Evolutionary conservation across 2,888 invertebrate genomes (phyloP).

Genomic region (Phortica okadai): DNA sequence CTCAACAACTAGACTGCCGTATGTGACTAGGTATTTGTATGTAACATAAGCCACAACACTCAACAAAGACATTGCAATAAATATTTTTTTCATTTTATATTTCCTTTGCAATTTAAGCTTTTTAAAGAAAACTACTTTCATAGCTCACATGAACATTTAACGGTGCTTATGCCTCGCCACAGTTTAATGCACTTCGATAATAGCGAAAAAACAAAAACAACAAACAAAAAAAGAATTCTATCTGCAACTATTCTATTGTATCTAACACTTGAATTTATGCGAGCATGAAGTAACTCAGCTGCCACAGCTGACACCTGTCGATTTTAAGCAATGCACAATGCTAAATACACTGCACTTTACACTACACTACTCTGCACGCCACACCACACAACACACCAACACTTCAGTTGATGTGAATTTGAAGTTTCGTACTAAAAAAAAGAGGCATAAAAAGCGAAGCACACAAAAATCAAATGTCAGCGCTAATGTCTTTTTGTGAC

Average conservation of each 20-base stretch:
- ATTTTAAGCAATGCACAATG: conserved; percentile 6
- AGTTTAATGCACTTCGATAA: not conserved
- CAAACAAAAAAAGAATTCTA: not conserved
- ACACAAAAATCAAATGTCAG: not conserved
- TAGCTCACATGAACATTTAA: not conserved
- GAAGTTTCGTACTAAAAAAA: too few relatives aligned
- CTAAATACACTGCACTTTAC: conserved; percentile 10
- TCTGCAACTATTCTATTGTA: not conserved
- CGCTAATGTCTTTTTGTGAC: not conserved
- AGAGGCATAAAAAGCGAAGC: too few relatives aligned
- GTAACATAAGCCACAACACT: too few relatives aligned
- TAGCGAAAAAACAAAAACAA: not conserved
- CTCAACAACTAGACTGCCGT: too few relatives aligned
- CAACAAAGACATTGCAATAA: too few relatives aligned
- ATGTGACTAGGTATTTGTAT: too few relatives aligned
- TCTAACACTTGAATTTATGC: conserved; percentile 11
- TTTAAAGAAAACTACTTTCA: too few relatives aligned
- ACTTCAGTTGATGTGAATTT: not conserved
- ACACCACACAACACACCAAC: not conserved
- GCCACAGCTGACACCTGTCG: conserved; percentile 24
- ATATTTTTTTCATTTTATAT: too few relatives aligned
- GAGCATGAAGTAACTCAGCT: not conserved
- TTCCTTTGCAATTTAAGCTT: too few relatives aligned
- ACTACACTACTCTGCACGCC: not conserved
- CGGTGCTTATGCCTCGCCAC: not conserved